phyloP scores from a whole-genome alignment of 2,113 vertebrate genomes.

The Epinephelus cyanopodus region DNA sequence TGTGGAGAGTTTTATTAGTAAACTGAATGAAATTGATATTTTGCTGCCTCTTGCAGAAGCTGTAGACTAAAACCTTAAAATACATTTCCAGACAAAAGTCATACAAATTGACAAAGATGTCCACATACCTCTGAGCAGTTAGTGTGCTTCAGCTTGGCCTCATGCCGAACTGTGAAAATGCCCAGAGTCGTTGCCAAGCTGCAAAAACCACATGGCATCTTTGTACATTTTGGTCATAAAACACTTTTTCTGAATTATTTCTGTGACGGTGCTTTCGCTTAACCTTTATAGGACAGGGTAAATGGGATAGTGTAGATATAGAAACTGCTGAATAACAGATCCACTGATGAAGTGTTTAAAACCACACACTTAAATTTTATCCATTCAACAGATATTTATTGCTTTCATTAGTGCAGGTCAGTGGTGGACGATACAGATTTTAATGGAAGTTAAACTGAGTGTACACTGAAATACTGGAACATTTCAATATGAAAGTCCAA shows the following conservation, averaged over 20 bases:
- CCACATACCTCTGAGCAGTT: background rate
- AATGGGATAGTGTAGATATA: background rate
- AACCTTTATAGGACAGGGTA: background rate
- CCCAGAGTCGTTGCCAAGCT: background rate
- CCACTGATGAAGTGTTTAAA: background rate
- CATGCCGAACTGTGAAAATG: background rate
- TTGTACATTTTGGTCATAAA: constrained; percentile 21
- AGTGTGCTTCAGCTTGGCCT: background rate
- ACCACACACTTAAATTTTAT: background rate
- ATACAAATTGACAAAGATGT: background rate
- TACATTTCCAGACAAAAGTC: background rate
- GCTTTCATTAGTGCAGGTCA: background rate
- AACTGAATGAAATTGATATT: too few relatives aligned
- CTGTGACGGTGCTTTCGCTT: background rate
- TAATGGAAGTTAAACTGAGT: background rate
- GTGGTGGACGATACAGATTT: background rate
- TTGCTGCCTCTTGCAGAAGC: too few relatives aligned
- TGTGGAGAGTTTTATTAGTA: too few relatives aligned
- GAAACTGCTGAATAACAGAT: constrained; percentile 17
- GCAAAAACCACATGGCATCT: background rate
- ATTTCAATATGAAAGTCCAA: background rate
- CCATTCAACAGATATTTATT: background rate
- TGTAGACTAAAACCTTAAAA: background rate
- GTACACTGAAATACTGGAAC: background rate
- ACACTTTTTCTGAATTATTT: background rate